Evolutionary conservation across 2,113 vertebrate species (phyloP), one percentile per base, ranked within the genome.

Genomic region (Elephas maximus): DNA sequence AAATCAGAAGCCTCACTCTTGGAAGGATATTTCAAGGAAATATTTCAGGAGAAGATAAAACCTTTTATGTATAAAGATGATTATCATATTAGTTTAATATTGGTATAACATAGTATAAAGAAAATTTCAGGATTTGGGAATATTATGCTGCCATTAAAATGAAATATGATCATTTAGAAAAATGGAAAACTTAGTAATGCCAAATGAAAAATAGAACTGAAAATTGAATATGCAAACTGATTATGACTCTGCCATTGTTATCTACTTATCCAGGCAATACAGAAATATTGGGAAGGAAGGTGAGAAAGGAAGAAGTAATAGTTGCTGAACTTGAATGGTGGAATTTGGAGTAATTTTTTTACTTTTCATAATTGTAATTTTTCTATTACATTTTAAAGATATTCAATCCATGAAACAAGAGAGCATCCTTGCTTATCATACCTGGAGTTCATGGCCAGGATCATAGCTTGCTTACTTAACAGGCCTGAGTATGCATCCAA

Each of bases 361-460:
- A 17, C 44, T 79, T 82, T 21, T 87, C 30, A 65, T 7, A 11
- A 30, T 45, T 83, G 37, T 37, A 37, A 18, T 30, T 53, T 92
- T n/a, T 73, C 48, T 60, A 33, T 62, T 44, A 12, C 5, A 37
- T 91, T 92, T 92, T 67, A 63, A 81, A 78, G 65, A n/a, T 33
- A 87, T 53, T 79, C 44, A 90, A 0, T 84, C 9, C 62, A 51
- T 69, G 82, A 92, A 95, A 30, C 30, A 37, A 88, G 53, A 65
- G 12, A 71, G 24, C 9, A 48, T 73, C 12, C 17, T 0, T 83
- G 17, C 6, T 65, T 89, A 24, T 33, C 20, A 26, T 98, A 98
- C 97, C 98, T 97, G 77, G 97, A 97, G 87, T 98, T 98, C 2
- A 94, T 26, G 41, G 97, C 67, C 65, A 98, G 57, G 51, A 98